Base-by-base conservation (phyloP, 1,140 invertebrate genomes). In the Dinothrombium tinctorium region DNA sequence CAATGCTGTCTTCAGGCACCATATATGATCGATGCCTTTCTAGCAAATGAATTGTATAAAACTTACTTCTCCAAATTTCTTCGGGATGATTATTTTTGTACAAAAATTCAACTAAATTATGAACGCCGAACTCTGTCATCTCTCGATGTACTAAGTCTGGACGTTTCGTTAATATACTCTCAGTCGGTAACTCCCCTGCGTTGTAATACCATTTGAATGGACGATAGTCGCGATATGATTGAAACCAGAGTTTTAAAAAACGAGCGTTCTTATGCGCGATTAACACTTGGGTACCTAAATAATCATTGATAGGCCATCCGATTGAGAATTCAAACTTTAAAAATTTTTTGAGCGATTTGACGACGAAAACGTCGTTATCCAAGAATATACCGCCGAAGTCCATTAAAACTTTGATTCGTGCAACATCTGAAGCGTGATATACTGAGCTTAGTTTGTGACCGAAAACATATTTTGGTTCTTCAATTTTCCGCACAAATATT, bases 371-470 rank as follows among this genome's bases (percentile, higher is more conserved):
- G 50, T 62, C 60, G 28, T 52, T 55, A 44, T 62, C 60, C 3
- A 62, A 43, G 43, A 53, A 61, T 25, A 62, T 59, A 8, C 60
- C 60, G 15, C 60, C 60, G 39, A 50, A 52, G 40, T 49, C 32
- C 47, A 49, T 51, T 8, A 62, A 41, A 6, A 60, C 45, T 29
- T 49, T 37, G 8, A 62, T 44, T 21, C 60, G 45, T 14, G 52
- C 50, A 14, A 62, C 49, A 47, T 62, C 60, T 14, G 56, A 50
- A 15, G 51, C 47, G 42, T 61, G 59, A 45, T 53, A 56, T 7
- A 60, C 41, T n/a, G 47, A 48, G 40, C 46, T 50, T 14, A 56
- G 24, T 28, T 35, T 43, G 33, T 49, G 45, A 17, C 43, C 50
- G 42, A 50, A 56, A 24, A 56, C 45, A 33, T 52, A 46, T 12